Conservation (phyloP, 2,888 invertebrate genomes). For the Cantharis nigra region DNA sequence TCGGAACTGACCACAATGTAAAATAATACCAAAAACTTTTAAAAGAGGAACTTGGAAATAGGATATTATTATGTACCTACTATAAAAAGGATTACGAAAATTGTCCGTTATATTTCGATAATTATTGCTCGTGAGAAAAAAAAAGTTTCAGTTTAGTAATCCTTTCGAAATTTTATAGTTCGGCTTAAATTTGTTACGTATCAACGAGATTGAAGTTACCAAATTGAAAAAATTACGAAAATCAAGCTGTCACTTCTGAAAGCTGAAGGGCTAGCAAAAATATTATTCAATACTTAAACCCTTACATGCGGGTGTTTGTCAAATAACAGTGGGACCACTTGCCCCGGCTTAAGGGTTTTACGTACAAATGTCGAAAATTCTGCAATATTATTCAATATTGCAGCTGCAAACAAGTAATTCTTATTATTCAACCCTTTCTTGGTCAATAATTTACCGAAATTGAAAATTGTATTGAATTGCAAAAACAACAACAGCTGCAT, state of each 20-base stretch:
- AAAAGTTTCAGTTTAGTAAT: neutral
- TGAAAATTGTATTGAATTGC: slow-evolving; percentile 23
- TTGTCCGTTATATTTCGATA: slow-evolving; percentile 9
- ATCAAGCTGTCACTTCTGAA: slow-evolving; percentile 10
- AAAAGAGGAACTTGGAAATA: slow-evolving; percentile 23
- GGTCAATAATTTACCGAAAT: neutral
- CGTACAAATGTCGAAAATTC: neutral
- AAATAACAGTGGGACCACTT: slow-evolving; percentile 8
- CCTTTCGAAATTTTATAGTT: neutral
- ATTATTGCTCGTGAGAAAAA: neutral
- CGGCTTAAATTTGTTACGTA: neutral
- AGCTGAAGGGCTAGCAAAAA: slow-evolving; percentile 3
- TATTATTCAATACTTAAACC: slow-evolving; percentile 11
- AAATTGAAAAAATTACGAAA: neutral
- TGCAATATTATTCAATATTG: slow-evolving; percentile 22
- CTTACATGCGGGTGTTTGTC: slow-evolving; percentile 28
- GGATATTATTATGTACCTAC: slow-evolving; percentile 17
- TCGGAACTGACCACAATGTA: slow-evolving; percentile 28
- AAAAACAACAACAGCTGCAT: slow-evolving; percentile 5
- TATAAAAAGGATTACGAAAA: slow-evolving; percentile 25
- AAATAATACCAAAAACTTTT: slow-evolving; percentile 20
- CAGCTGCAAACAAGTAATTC: slow-evolving; percentile 20
- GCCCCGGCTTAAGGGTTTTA: neutral
- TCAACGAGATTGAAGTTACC: neutral
- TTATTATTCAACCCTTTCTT: slow-evolving; percentile 25